phyloP scores from a whole-genome alignment of 1,140 invertebrate genomes.

The Doryteuthis pealeii region DNA sequence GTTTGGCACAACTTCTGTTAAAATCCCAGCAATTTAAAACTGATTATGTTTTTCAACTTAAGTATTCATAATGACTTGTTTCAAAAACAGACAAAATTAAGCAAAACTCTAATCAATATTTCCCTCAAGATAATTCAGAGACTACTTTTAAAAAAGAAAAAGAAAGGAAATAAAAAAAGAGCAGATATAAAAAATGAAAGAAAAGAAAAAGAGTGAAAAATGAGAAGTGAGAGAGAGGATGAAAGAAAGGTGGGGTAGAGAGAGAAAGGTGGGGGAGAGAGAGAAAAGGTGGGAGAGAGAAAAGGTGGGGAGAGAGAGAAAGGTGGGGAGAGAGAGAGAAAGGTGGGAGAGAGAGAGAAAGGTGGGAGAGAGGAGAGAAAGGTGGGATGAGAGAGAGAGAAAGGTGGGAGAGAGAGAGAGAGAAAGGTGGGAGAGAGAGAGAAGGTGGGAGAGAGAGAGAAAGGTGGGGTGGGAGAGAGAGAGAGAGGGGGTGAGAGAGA shows the following conservation, averaged over 20 bases:
- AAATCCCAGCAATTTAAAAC: too few relatives aligned
- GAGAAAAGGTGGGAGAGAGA: background rate
- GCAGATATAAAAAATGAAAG: background rate
- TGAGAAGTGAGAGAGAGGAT: background rate
- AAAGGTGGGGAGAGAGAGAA: background rate
- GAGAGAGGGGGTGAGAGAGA: constrained; percentile 19
- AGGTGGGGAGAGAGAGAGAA: constrained; percentile 16
- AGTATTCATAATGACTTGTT: too few relatives aligned
- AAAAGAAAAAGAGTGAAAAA: background rate
- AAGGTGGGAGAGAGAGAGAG: constrained; percentile 8
- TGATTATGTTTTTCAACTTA: too few relatives aligned
- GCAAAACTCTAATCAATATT: too few relatives aligned
- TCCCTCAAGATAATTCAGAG: too few relatives aligned
- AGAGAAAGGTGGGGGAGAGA: background rate
- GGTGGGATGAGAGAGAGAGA: constrained; percentile 24
- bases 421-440: constrained; percentile 12
- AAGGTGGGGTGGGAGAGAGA: constrained; percentile 21
- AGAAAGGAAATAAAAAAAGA: too few relatives aligned
- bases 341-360: constrained; percentile 10
- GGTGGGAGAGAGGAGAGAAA: constrained; percentile 16
- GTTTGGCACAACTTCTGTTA: too few relatives aligned
- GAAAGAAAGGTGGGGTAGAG: background rate
- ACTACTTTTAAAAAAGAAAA: too few relatives aligned
- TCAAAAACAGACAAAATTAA: too few relatives aligned
- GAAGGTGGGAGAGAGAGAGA: constrained; percentile 21